A percentile compares a stretch with the other conserved stretches of the same genome.
These are phyloP conservation scores for Drosophila bunnanda DNA, from an alignment of 2,888 invertebrate genomes.

Conservation along the genomic window DNA sequence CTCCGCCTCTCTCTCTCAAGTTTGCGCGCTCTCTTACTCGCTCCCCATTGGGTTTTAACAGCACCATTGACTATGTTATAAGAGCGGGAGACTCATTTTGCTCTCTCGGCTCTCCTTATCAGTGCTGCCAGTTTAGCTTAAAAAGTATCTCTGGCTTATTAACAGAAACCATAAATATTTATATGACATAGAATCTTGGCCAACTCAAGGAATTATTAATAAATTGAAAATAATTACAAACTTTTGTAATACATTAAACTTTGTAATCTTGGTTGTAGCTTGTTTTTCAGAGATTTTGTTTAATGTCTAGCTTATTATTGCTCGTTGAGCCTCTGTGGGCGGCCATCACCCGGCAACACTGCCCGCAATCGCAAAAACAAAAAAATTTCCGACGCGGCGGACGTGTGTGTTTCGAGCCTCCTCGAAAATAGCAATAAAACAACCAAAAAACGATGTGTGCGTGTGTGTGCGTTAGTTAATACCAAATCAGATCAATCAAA, in stretches of 20 bases:
- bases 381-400: conserved; percentile 25
- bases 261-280: not conserved
- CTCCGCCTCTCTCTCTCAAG: conserved; percentile 5
- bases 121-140: not conserved
- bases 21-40: not conserved
- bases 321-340: not conserved
- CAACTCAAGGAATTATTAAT: not conserved
- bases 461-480: conserved; percentile 32
- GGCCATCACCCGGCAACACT: not conserved
- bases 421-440: conserved; percentile 13
- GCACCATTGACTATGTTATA: conserved; percentile 20
- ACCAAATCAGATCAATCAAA: conserved; percentile 28
- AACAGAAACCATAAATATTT: not conserved
- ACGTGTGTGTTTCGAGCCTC: conserved; percentile 29
- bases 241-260: not conserved
- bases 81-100: not conserved
- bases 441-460: conserved; percentile 1
- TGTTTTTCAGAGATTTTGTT: not conserved
- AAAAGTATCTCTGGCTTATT: not conserved
- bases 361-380: conserved; percentile 4
- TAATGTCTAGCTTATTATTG: not conserved
- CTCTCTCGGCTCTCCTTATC: not conserved
- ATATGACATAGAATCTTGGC: not conserved
- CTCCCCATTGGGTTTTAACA: conserved; percentile 18
- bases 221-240: not conserved